These are phyloP conservation scores for Noctua pronuba DNA, from an alignment of 2,888 invertebrate species.

Conservation along the genomic window DNA sequence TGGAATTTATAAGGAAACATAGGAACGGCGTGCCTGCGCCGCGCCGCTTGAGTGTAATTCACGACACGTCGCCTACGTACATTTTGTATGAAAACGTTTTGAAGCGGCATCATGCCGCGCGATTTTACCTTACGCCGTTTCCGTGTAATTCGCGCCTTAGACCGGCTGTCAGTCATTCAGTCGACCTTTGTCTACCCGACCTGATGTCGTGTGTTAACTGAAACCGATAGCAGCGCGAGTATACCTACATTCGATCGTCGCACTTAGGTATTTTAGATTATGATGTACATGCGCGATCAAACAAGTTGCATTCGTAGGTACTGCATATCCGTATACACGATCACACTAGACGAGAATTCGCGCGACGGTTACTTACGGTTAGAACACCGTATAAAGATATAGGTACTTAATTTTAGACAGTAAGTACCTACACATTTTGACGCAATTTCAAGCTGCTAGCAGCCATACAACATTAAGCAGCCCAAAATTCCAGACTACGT, in stretches of 20 bases:
- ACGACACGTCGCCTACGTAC: too few relatives aligned
- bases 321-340: background rate
- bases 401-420: background rate
- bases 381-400: background rate
- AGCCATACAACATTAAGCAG: slow-evolving; percentile 31
- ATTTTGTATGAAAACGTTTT: too few relatives aligned
- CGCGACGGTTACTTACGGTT: background rate
- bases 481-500: slow-evolving; percentile 30
- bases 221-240: background rate
- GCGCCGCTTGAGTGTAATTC: too few relatives aligned
- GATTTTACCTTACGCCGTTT: too few relatives aligned
- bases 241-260: background rate
- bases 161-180: background rate
- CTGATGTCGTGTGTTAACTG: background rate
- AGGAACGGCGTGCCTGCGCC: too few relatives aligned
- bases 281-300: too few relatives aligned
- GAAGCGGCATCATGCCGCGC: too few relatives aligned
- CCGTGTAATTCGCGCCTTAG: too few relatives aligned
- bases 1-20: too few relatives aligned
- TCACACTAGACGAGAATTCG: background rate
- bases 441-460: slow-evolving; percentile 10
- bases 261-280: background rate
- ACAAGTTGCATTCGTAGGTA: too few relatives aligned
- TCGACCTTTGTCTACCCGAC: background rate
- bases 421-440: background rate